Percentiles rank a stretch among this genome's conserved stretches.
Conservation (phyloP, 2,888 invertebrate species). For the Brenthis hecate region DNA sequence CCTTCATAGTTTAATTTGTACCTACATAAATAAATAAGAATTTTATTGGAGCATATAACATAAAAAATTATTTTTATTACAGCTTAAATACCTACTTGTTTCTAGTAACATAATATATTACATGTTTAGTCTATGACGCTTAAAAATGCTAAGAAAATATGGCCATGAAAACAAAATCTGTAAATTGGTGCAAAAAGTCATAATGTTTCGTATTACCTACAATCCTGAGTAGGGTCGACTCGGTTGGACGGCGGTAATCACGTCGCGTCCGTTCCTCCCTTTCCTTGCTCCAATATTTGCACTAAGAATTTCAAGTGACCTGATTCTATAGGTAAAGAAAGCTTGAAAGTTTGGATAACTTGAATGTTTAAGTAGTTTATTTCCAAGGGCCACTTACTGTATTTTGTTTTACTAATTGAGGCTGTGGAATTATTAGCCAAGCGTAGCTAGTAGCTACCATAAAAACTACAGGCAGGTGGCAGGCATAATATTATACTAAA, state of each 20-base stretch:
- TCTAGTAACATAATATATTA: no score
- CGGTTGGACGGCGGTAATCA: slow-evolving; percentile 19
- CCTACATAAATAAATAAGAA: no score
- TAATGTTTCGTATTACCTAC: slow-evolving; percentile 17
- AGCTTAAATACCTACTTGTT: no score
- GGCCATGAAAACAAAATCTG: slow-evolving; percentile 5
- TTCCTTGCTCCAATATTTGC: slow-evolving; percentile 12
- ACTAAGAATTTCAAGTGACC: slow-evolving; percentile 18
- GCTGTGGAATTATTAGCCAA: no score
- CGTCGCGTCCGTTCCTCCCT: slow-evolving; percentile 14
- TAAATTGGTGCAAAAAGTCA: slow-evolving; percentile 16
- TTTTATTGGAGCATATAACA: no score
- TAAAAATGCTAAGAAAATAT: background rate
- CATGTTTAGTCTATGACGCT: background rate
- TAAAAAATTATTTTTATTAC: no score
- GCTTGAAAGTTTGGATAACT: background rate
- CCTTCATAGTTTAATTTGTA: no score
- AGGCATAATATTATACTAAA: no score
- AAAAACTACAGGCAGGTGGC: no score
- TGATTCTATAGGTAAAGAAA: background rate
- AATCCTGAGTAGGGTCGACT: slow-evolving; percentile 17
- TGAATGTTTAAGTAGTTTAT: background rate
- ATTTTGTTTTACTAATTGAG: no score
- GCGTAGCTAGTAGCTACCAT: no score
- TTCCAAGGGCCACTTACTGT: no score